Evolutionary conservation across 2,113 vertebrate species (phyloP), one percentile per base, ranked within the genome.

Genomic region (Zosterops borbonicus): DNA sequence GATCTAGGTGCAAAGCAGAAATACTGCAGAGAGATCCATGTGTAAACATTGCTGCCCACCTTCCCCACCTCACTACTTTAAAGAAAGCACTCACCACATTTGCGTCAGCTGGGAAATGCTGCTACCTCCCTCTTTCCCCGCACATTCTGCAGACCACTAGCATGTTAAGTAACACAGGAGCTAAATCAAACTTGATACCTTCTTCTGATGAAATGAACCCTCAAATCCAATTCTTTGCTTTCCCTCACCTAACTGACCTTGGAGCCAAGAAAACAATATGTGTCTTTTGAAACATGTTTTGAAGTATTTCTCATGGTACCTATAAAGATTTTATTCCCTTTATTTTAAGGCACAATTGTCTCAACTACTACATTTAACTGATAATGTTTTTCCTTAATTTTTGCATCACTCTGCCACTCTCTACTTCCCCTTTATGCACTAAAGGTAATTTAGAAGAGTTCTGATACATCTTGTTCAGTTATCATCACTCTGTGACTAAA

Each of bases 31-130:
- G 53, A 87, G 68, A 86, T 58, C 42, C 55, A 81, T 5, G 13
- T 77, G 50, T 86, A 86, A 94, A 93, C 47, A 55, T 52, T 83
- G 68, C 67, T 96, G 59, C 64, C 71, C 73, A 91, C 89, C 73
- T 89, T 91, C 31, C n/a, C 31, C 81, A 83, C 35, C 76, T 92
- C 71, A 39, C 11, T 64, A n/a, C 31, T 81, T 89, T 67, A 90
- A 86, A 89, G 64, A 67, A 89, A 59, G 60, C 41, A 74, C 24
- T 81, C 25, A 11, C 22, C 82, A 81, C 69, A 65, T 68, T 42
- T 74, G 47, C 24, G 6, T 86, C 93, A 97, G 49, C 56, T 88
- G 52, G 76, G 64, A 93, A 83, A 64, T 49, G 31, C n/a, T 55
- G 19, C 87, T 95, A 16, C 87, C 79, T 94, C 56, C 22, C 22